phyloP scores from a whole-genome alignment of 2,797 vertebrate genomes.

The Dromococcyx pavoninus region DNA sequence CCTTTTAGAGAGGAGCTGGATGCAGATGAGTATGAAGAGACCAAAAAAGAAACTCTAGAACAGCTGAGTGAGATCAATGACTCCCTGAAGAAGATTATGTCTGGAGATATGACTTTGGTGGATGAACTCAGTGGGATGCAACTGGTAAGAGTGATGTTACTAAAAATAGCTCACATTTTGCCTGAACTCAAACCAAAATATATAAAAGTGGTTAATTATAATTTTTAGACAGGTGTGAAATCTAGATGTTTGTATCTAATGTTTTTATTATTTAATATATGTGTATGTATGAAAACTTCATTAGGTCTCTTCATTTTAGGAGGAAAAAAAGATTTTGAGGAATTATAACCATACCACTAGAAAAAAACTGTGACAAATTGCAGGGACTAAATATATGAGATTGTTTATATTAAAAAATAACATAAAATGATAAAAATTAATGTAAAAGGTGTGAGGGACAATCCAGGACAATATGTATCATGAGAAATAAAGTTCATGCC shows the following conservation, averaged over 20 bases:
- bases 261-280: not conserved
- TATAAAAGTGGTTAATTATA: not conserved
- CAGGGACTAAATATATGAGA: not conserved
- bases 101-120: slow-evolving; percentile 96
- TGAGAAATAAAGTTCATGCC: not conserved
- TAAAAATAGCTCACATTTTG: not conserved
- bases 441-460: not conserved
- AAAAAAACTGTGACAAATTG: not conserved
- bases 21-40: slow-evolving; percentile 94
- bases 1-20: slow-evolving; percentile 90
- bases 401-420: not conserved
- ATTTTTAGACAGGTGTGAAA: not conserved
- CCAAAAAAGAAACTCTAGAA: slow-evolving; percentile 95
- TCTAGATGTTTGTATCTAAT: not conserved
- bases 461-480: not conserved
- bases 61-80: slow-evolving; percentile 95
- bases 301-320: not conserved
- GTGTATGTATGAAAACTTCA: not conserved
- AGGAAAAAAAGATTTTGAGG: not conserved
- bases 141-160: slow-evolving; percentile 79
- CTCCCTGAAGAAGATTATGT: slow-evolving; percentile 95
- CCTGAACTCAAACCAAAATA: not conserved
- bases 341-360: not conserved
- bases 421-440: not conserved
- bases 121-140: slow-evolving; percentile 98